Base-by-base conservation (phyloP, 1,140 invertebrate species). In the Cotesia typhae region DNA sequence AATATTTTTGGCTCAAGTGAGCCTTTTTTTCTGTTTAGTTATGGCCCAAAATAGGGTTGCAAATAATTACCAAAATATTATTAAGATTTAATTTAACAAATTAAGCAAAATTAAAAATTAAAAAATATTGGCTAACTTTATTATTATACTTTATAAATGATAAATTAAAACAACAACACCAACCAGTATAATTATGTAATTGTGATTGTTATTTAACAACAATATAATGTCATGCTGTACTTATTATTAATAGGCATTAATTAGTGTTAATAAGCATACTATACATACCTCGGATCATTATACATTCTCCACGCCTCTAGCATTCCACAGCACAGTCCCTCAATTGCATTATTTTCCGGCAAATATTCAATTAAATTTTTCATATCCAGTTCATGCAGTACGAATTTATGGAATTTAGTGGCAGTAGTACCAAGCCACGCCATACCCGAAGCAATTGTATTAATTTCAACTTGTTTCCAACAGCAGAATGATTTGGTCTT, bases 361-460 rank as follows among this genome's bases (percentile, higher is more conserved):
- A 96, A 89, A 81, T 91, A 87, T 67, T 84, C 77, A 7, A 90
- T 60, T 77, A 88, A 85, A 57, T 91, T 85, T 6, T 72, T 74
- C 76, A 88, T 80, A 12, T 88, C 89, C 36, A 91, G 74, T 82
- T 92, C 89, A 75, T 63, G 59, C 28, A 83, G 59, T 3, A 83
- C n/a, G 64, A 76, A 83, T 67, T 74, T 72, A 37, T 81, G 81
- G 14, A 83, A 70, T 66, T 76, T 72, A 5, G 76, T 79, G 5
- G 93, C 92, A 76, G 90, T 87, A 59, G 94, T 92, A 73, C 94
- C 94, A 75, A 98, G 89, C 88, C 95, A 96, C 76, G 89, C 91
- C 82, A 92, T 92, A 87, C 92, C 92, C 76, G 91, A 90, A 55
- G 92, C 92, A 75, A 93, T 89, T 76, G 92, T 92, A 84, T 93